A percentile compares a stretch with the other conserved stretches of the same genome.
phyloP scores from a whole-genome alignment of 2,888 invertebrate species.

The Diloba caeruleocephala region DNA sequence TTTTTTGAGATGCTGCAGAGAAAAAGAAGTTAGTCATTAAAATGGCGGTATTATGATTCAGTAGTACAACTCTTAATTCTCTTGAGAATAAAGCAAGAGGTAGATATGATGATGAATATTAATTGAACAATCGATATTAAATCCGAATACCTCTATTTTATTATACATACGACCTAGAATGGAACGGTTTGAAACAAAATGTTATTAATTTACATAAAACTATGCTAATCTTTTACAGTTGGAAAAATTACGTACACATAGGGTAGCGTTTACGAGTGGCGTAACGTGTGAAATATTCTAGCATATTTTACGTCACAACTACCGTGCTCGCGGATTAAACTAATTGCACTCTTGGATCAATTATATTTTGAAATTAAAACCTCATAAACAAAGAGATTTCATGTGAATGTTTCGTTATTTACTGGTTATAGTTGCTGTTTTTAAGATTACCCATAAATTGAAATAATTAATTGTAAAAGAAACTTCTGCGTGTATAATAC shows the following conservation, averaged over 20 bases:
- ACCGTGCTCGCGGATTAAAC: conserved; percentile 13
- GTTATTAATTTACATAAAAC: conserved; percentile 37
- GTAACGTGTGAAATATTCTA: conserved; percentile 45
- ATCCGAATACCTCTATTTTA: not conserved
- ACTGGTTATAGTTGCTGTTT: too few relatives aligned
- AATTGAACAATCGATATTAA: not conserved
- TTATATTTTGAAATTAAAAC: too few relatives aligned
- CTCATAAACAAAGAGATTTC: too few relatives aligned
- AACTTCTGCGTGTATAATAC: too few relatives aligned
- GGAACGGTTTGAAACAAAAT: conserved; percentile 22
- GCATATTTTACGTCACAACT: conserved; percentile 35
- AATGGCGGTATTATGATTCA: too few relatives aligned
- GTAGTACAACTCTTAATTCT: too few relatives aligned
- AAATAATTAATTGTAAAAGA: too few relatives aligned
- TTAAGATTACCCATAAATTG: too few relatives aligned
- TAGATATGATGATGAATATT: too few relatives aligned
- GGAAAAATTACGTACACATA: conserved; percentile 22
- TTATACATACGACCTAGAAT: conserved; percentile 5
- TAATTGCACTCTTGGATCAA: conserved; percentile 2
- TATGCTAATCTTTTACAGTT: conserved; percentile 25
- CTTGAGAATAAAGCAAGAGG: too few relatives aligned
- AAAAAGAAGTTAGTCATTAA: not conserved
- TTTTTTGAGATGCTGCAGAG: not conserved
- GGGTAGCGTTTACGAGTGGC: conserved; percentile 27
- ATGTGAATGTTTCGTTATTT: too few relatives aligned